Evolutionary conservation across 2,888 invertebrate species (phyloP).

Genomic region (Hypomecis punctinalis): DNA sequence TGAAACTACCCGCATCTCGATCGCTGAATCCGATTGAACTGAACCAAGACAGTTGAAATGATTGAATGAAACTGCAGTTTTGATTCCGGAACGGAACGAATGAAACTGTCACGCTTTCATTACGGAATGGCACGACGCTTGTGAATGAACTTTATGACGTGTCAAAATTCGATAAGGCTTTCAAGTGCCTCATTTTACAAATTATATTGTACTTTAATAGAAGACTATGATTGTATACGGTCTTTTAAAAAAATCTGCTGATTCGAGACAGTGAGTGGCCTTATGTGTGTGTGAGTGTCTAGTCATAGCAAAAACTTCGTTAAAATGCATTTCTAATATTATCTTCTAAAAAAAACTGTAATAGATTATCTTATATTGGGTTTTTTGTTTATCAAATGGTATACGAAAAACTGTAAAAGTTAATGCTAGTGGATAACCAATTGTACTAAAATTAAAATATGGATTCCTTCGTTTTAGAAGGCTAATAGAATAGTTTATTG

Average conservation of each 20-base stretch:
- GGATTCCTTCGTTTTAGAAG: slow-evolving; percentile 49
- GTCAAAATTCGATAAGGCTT: slow-evolving; percentile 7
- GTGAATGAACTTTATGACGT: slow-evolving; percentile 2
- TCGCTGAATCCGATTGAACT: slow-evolving; percentile 46
- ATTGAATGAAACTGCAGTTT: slow-evolving; percentile 34
- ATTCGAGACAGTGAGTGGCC: slow-evolving; percentile 38
- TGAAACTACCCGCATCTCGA: slow-evolving; percentile 52
- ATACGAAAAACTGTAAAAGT: neutral
- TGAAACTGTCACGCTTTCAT: slow-evolving; percentile 31
- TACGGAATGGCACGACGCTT: slow-evolving; percentile 5
- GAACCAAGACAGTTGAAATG: slow-evolving; percentile 25
- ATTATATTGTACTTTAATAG: neutral
- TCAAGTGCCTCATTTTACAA: slow-evolving; percentile 12
- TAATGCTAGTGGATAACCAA: slow-evolving; percentile 1
- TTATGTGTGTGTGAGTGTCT: slow-evolving; percentile 72
- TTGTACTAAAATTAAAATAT: slow-evolving; percentile 8
- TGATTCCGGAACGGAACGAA: slow-evolving; percentile 27
- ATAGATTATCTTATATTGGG: slow-evolving; percentile 1
- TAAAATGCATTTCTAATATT: slow-evolving; percentile 61
- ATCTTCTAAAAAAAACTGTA: slow-evolving; percentile 31
- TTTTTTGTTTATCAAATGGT: neutral
- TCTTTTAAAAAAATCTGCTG: slow-evolving; percentile 9
- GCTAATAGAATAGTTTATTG: slow-evolving; percentile 27
- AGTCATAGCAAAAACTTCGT: slow-evolving; percentile 65
- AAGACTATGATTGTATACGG: neutral